These are phyloP conservation scores for Beaufortia kweichowensis DNA, from an alignment of 2,113 vertebrate genomes.

Conservation along the genomic window DNA sequence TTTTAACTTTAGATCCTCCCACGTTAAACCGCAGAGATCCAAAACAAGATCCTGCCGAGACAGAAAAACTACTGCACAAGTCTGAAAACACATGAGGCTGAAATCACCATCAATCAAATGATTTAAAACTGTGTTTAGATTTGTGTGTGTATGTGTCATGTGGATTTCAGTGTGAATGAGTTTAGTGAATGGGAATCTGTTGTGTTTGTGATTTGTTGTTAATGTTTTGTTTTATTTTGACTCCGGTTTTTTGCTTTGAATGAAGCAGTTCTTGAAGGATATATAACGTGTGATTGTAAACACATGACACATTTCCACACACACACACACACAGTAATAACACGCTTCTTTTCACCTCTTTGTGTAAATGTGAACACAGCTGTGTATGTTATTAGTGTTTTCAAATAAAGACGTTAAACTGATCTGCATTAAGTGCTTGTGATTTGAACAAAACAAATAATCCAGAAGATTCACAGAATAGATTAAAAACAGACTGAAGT, in stretches of 20 bases:
- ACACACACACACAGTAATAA: conserved; percentile 1
- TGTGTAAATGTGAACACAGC: not conserved
- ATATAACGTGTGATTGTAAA: conserved; percentile 24
- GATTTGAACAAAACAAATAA: conserved; percentile 16
- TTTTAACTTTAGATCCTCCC: conserved; percentile 28
- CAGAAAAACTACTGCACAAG: not conserved
- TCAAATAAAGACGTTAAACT: not conserved
- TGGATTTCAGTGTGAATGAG: conserved; percentile 7
- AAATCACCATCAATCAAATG: not conserved
- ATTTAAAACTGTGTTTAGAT: not conserved
- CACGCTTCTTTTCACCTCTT: not conserved
- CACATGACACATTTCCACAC: not conserved
- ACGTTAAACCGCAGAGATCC: conserved; percentile 29
- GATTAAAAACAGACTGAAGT: too few relatives aligned
- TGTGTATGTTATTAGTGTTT: not conserved
- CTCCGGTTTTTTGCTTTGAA: conserved; percentile 47
- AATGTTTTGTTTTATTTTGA: conserved; percentile 25
- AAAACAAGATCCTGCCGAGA: conserved; percentile 28
- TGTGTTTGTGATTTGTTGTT: not conserved
- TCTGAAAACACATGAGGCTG: not conserved
- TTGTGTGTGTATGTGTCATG: conserved; percentile 4
- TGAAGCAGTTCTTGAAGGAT: conserved; percentile 51
- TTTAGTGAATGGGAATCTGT: not conserved
- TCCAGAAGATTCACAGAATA: too few relatives aligned
- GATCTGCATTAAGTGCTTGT: not conserved